A percentile compares a stretch with the other conserved stretches of the same genome.
Conservation (phyloP, 1,140 invertebrate genomes). For the Mycetomoellerius zeteki region DNA sequence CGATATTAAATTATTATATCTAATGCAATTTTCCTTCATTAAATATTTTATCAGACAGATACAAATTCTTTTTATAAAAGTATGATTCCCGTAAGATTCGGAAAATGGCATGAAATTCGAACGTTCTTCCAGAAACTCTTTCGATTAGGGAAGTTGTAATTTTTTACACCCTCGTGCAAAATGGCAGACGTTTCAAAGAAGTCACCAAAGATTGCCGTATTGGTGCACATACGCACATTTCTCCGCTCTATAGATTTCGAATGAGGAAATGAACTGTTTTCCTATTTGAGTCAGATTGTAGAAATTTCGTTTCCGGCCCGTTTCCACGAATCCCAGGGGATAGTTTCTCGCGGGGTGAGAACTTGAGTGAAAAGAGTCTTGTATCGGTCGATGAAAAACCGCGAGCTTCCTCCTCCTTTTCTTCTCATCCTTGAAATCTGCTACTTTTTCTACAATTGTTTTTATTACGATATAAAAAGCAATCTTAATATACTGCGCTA, state of each 20-base stretch:
- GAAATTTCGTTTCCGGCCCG: conserved; percentile 52
- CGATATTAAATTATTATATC: neutral
- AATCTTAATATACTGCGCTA: neutral
- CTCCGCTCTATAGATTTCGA: conserved; percentile 46
- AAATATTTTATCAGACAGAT: neutral
- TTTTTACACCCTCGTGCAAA: conserved; percentile 17
- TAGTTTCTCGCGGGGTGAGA: conserved; percentile 29
- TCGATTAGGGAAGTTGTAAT: conserved; percentile 42
- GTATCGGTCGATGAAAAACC: conserved; percentile 42
- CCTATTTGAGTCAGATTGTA: conserved; percentile 47
- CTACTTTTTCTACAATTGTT: conserved; percentile 11
- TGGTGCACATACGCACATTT: neutral
- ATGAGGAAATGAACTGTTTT: conserved; percentile 59
- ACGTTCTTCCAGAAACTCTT: neutral
- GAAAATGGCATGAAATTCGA: neutral
- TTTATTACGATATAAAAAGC: neutral
- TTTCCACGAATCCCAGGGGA: conserved; percentile 30
- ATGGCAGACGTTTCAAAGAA: conserved; percentile 16
- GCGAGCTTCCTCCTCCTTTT: neutral
- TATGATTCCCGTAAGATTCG: neutral
- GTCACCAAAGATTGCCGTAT: conserved; percentile 23
- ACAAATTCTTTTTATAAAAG: neutral
- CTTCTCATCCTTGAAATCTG: neutral
- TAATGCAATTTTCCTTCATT: neutral
- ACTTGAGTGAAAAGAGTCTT: conserved; percentile 28